Conservation (phyloP, 2,888 invertebrate genomes). For the Mesochorus sp. region DNA sequence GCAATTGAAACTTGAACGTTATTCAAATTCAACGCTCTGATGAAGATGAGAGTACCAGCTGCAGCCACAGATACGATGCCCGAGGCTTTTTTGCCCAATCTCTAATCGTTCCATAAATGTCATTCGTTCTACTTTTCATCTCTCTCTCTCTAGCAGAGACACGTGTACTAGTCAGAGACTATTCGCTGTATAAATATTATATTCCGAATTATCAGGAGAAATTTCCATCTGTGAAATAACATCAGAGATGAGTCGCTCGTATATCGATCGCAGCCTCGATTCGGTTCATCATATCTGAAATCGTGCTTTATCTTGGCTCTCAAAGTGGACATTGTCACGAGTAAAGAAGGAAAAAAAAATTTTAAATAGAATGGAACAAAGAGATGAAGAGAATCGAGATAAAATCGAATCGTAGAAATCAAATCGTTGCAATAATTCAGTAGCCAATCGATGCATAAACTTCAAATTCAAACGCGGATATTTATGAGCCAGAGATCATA, state of each 20-base stretch:
- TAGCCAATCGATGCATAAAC: no score
- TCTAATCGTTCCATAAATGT: background rate
- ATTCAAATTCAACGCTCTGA: constrained; percentile 43
- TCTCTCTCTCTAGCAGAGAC: no score
- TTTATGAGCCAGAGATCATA: no score
- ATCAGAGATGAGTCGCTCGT: background rate
- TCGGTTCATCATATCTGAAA: background rate
- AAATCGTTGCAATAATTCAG: no score
- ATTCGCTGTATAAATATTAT: background rate
- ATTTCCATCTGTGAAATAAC: background rate
- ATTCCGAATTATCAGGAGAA: background rate
- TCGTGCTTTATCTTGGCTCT: no score
- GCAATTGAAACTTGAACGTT: no score
- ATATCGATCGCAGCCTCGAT: background rate
- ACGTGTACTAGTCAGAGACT: background rate
- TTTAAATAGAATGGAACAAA: no score
- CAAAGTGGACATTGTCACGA: no score
- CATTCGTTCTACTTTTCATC: background rate
- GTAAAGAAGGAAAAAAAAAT: no score
- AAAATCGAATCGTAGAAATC: no score
- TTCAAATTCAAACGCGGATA: no score
- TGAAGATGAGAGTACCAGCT: constrained; percentile 5
- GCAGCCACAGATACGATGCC: constrained; percentile 27
- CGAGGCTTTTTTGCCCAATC: constrained; percentile 1
- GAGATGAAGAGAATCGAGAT: no score